Conservation (phyloP, 2,797 vertebrate species). For the Podargus strigoides region DNA sequence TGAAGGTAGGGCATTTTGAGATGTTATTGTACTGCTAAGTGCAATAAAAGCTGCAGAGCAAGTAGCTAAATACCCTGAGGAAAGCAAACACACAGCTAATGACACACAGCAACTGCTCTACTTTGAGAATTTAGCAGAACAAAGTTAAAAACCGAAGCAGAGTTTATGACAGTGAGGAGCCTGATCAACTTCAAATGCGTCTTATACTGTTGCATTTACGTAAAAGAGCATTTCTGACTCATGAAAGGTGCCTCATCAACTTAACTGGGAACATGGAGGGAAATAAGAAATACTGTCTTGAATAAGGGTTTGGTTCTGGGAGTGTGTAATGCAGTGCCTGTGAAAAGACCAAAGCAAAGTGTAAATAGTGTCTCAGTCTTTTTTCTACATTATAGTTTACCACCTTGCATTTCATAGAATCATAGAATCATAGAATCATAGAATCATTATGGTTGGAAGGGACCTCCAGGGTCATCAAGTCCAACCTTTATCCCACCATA, state of each 20-base stretch:
- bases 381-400: neutral
- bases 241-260: neutral
- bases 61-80: conserved; percentile 47
- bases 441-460: too few relatives aligned
- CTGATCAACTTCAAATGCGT: neutral
- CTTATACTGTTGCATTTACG: neutral
- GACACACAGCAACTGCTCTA: neutral
- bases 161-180: neutral
- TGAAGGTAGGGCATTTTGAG: conserved; percentile 16
- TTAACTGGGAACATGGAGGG: neutral
- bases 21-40: conserved; percentile 34
- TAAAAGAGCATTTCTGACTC: neutral
- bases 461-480: too few relatives aligned
- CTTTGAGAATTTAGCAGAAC: conserved; percentile 6
- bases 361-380: neutral
- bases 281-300: neutral
- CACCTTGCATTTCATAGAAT: neutral
- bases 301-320: neutral
- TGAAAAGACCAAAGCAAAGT: neutral
- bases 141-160: neutral
- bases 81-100: conserved; percentile 30
- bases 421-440: too few relatives aligned
- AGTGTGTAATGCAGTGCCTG: neutral
- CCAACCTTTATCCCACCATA: too few relatives aligned
- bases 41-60: conserved; percentile 32